Base-by-base conservation (phyloP, 2,797 vertebrate species). In the Percopsis omiscomaycus region DNA sequence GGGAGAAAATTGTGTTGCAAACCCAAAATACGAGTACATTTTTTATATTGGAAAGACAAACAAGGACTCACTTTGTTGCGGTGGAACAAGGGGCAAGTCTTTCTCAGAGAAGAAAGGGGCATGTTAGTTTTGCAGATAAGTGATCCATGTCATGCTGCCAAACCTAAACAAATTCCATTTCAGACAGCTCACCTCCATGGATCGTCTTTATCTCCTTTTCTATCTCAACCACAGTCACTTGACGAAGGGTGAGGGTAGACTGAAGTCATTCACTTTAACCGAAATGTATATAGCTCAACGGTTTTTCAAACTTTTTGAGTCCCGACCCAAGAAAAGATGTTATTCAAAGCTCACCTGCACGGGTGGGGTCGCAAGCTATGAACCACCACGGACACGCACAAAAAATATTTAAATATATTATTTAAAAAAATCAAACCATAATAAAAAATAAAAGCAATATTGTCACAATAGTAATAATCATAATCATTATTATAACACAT, bases 111-210 rank as follows among this genome's bases (percentile, higher is more conserved):
- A 84, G 79, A 91, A 84, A 88, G 78, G 81, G 75, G 67, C 85
- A 77, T 92, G 90, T 91, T 92, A 80, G 84, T 89, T 91, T 90
- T 89, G 80, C 72, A 88, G 91, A 92, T 90, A 90, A 92, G 88
- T 90, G 86, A 91, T 90, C 88, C 75, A 37, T 77, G 86, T 87
- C 84, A 74, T 47, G 45, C 84, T 88, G 89, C 91, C 90, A 93
- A 92, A 91, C 76, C 84, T 89, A 91, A 92, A 93, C 89, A 91
- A 91, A 92, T 92, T 93, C 92, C 91, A 89, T 90, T 83, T 91
- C 85, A 86, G 87, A 88, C 85, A 89, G 85, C 87, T 91, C 87
- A 89, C 89, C 87, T 92, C 82, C 73, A 70, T 60, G 71, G 74
- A 81, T 83, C 64, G 63, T 80, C 81, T 73, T 78, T 89, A 90